Conservation (phyloP, 2,797 vertebrate species). For the Prionace glauca region DNA sequence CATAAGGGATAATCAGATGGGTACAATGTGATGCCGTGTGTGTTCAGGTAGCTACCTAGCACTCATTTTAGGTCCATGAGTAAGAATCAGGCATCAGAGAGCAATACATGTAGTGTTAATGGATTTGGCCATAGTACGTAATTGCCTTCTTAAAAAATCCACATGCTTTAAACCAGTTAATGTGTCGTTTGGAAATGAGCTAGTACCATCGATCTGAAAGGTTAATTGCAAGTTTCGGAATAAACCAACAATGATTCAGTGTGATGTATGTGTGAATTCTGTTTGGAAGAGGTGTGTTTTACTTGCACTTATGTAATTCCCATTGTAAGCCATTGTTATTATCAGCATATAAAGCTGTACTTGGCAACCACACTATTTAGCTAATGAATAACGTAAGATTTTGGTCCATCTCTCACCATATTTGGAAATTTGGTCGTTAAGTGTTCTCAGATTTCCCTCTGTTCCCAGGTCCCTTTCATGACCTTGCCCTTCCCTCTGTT, state of each 20-base stretch:
- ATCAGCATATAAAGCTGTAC: not conserved
- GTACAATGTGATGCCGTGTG: not conserved
- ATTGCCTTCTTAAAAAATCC: not conserved
- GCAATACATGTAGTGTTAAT: not conserved
- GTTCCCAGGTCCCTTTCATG: not conserved
- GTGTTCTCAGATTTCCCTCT: not conserved
- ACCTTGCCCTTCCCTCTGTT: not conserved
- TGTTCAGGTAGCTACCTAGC: not conserved
- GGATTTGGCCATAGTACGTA: not conserved
- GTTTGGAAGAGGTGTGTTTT: not conserved
- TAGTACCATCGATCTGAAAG: not conserved
- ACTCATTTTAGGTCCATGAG: not conserved
- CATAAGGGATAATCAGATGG: not conserved
- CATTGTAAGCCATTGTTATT: not conserved
- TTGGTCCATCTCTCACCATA: not conserved
- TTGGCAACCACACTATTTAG: not conserved
- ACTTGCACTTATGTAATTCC: not conserved
- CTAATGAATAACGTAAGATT: not conserved
- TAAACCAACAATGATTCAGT: not conserved
- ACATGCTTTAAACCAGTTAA: not conserved
- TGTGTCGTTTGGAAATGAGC: not conserved
- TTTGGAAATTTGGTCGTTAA: not conserved
- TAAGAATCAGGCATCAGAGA: not conserved
- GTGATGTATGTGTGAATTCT: not conserved
- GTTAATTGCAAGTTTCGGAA: not conserved